These are phyloP conservation scores for Corythornis vintsioides DNA, from an alignment of 2,113 vertebrate genomes.

Conservation along the genomic window DNA sequence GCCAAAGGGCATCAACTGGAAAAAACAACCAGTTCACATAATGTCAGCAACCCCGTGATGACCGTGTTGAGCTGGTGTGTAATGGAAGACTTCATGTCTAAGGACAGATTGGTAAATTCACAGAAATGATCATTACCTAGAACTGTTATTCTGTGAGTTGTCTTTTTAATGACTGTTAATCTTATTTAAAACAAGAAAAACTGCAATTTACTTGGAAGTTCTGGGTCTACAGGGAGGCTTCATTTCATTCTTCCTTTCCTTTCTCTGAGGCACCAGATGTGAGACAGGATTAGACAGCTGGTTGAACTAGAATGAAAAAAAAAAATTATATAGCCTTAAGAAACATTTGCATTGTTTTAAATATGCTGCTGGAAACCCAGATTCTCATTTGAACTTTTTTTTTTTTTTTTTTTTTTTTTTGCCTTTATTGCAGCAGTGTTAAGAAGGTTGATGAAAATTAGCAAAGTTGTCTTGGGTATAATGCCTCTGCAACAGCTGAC, in stretches of 20 bases:
- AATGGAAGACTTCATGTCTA: neutral
- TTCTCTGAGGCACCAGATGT: slow-evolving; percentile 28
- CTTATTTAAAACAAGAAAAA: slow-evolving; percentile 23
- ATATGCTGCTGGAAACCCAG: slow-evolving; percentile 8
- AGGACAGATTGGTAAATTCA: neutral
- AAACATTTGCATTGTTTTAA: slow-evolving; percentile 9
- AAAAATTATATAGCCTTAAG: neutral
- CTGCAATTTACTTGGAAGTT: neutral
- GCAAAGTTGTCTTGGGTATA: neutral
- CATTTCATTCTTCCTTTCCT: slow-evolving; percentile 16
- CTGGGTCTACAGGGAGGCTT: slow-evolving; percentile 26
- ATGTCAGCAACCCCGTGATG: neutral
- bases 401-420: neutral
- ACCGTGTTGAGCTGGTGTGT: neutral
- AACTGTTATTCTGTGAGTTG: neutral
- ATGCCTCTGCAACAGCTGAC: neutral
- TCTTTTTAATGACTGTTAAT: slow-evolving; percentile 13
- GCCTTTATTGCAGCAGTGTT: neutral
- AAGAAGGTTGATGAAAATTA: neutral
- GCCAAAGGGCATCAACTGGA: slow-evolving; percentile 49
- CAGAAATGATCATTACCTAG: neutral
- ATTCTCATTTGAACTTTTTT: neutral
- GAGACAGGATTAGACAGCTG: slow-evolving; percentile 33
- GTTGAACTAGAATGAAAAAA: slow-evolving; percentile 18
- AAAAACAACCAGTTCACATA: neutral